Evolutionary conservation across 92 coral and sea anemone species (phyloP), one percentile per base, ranked within the genome.

Genomic region (Muricea muricata): DNA sequence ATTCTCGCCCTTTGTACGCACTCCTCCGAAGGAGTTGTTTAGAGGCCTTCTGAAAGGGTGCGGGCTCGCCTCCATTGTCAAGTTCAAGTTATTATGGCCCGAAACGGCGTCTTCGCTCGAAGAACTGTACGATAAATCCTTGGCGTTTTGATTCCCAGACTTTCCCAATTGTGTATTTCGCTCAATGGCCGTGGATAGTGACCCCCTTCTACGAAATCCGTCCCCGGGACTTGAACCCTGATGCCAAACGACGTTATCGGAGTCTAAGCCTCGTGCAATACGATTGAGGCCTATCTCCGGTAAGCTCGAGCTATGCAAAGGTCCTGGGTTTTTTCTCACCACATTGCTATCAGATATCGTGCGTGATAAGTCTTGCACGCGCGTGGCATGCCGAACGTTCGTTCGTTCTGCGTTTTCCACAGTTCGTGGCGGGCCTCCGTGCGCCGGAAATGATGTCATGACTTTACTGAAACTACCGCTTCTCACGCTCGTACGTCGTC

Each of bases 21-120:
- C 75, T 80, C 91, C 75, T 90, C 81, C 95, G 91, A 94, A 66
- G 82, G 95, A 54, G 25, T 77, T 77, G 14, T 31, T 30, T 11
- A 60, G 14, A 6, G 65, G 32, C 45, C n/a, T 75, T 41, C 69
- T 77, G 31, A 55, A 77, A 1, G 26, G 82, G 30, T 77, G 56
- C 14, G 82, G 82, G 34, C 69, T 55, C 17, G 82, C 14, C 3
- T 54, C 61, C 82, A 77, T 30, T 21, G 17, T 37, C 1, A 77
- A 29, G n/a, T 68, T 30, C 24, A 54, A 1, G 5, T 31, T 31
- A 20, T 39, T 57, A 12, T 21, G 41, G 15, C 24, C 4, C 1
- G 45, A 18, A n/a, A 23, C 39, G 6, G 21, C 52, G 39, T 28
- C 42, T 6, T 1, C 25, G 4, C 65, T 1, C 0, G 56, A n/a